Conservation (phyloP, 2,113 vertebrate species). For the Pontoporia blainvillei region DNA sequence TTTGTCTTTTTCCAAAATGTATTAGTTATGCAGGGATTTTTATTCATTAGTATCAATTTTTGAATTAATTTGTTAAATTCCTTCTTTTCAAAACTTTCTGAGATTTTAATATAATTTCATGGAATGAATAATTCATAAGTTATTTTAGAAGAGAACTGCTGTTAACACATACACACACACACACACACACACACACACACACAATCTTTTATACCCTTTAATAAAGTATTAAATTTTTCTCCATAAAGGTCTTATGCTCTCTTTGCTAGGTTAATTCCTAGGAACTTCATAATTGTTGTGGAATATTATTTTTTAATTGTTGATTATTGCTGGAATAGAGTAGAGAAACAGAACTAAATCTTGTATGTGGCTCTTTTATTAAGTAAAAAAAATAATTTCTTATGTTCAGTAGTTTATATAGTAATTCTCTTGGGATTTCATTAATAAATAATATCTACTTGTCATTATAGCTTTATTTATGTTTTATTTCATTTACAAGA, state of each 20-base stretch:
- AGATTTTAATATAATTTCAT: not conserved
- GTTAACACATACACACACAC: not conserved
- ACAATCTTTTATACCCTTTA: no score
- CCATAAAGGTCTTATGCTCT: not conserved
- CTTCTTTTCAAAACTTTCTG: not conserved
- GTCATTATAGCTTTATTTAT: not conserved
- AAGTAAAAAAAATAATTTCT: not conserved
- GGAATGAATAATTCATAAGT: not conserved
- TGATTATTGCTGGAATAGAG: not conserved
- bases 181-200: not conserved
- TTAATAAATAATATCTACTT: not conserved
- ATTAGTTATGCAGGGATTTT: not conserved
- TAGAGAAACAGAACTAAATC: not conserved
- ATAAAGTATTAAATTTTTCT: not conserved
- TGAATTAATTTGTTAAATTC: not conserved
- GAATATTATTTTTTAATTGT: not conserved
- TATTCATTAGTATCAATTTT: not conserved
- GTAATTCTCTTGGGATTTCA: not conserved
- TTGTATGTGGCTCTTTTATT: not conserved
- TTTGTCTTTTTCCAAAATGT: not conserved
- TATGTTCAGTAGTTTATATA: not conserved
- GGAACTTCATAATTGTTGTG: not conserved
- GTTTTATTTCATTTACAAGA: not conserved
- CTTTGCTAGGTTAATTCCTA: not conserved
- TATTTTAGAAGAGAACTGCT: not conserved